phyloP scores from a whole-genome alignment of 2,888 invertebrate species.

The Heliconius sara region DNA sequence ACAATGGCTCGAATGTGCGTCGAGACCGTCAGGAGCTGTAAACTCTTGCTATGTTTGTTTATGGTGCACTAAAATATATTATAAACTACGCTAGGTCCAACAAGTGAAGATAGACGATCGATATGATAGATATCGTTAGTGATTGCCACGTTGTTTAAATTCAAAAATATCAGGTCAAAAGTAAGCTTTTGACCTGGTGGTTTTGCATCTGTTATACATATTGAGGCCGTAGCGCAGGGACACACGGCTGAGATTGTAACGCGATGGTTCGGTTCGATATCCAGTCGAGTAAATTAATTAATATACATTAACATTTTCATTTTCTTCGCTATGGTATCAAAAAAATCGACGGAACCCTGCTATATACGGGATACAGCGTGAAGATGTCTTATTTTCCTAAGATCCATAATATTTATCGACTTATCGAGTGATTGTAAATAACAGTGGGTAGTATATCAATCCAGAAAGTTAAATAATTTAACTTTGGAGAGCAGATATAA shows the following conservation, averaged over 20 bases:
- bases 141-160: too few species aligned
- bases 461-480: conserved; percentile 50
- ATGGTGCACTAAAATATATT: conserved; percentile 83
- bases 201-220: background rate
- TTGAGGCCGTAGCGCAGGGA: too few species aligned
- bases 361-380: too few species aligned
- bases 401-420: background rate
- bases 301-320: too few species aligned
- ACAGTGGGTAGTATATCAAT: conserved; percentile 33
- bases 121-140: conserved; percentile 2
- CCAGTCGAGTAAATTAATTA: too few species aligned
- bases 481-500: conserved; percentile 66
- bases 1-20: conserved; percentile 81
- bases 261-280: too few species aligned
- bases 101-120: conserved; percentile 13
- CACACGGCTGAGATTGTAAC: too few species aligned
- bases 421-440: conserved; percentile 25
- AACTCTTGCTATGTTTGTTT: conserved; percentile 83
- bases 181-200: background rate
- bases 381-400: background rate
- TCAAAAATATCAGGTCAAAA: too few species aligned
- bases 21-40: conserved; percentile 80
- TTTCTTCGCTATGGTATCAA: too few species aligned
- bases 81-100: conserved; percentile 57
- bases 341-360: too few species aligned